Percentiles rank a stretch among this genome's conserved stretches.
Evolutionary conservation across 2,113 vertebrate species (phyloP).

Genomic region (Pseudorasbora parva): DNA sequence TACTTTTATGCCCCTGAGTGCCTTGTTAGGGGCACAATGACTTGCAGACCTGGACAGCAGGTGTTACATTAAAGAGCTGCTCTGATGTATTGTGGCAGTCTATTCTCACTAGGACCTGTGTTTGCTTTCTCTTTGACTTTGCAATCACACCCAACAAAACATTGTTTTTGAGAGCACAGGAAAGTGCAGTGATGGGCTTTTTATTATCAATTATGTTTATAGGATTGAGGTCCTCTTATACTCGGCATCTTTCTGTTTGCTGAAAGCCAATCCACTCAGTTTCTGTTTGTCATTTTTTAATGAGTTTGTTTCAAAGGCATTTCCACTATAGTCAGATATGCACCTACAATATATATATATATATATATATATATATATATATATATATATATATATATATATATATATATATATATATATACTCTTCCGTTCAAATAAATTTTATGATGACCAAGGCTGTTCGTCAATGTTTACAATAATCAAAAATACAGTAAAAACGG

Average conservation of each 20-base stretch:
- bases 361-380: neutral
- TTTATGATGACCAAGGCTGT: neutral
- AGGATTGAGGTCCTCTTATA: slow-evolving; percentile 59
- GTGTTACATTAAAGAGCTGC: slow-evolving; percentile 70
- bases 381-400: neutral
- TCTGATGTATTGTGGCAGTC: slow-evolving; percentile 69
- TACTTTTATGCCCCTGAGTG: slow-evolving; percentile 65
- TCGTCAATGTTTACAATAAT: neutral
- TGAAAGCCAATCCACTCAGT: slow-evolving; percentile 20
- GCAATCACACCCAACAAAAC: slow-evolving; percentile 64
- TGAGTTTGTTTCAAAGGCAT: neutral
- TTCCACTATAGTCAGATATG: neutral
- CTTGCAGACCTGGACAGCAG: slow-evolving; percentile 65
- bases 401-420: no score
- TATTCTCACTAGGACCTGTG: slow-evolving; percentile 62
- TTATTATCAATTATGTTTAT: slow-evolving; percentile 49
- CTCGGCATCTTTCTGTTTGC: slow-evolving; percentile 56
- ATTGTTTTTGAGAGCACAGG: slow-evolving; percentile 54
- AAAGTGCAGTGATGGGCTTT: slow-evolving; percentile 52
- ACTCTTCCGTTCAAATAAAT: no score
- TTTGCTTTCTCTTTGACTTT: slow-evolving; percentile 67
- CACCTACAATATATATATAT: neutral
- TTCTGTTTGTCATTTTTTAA: slow-evolving; percentile 3
- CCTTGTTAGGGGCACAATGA: slow-evolving; percentile 51
- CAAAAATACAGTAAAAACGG: neutral